Percentiles rank a stretch among this genome's conserved stretches.
Evolutionary conservation across 1,140 invertebrate genomes (phyloP).

Genomic region (Cydia amplana): DNA sequence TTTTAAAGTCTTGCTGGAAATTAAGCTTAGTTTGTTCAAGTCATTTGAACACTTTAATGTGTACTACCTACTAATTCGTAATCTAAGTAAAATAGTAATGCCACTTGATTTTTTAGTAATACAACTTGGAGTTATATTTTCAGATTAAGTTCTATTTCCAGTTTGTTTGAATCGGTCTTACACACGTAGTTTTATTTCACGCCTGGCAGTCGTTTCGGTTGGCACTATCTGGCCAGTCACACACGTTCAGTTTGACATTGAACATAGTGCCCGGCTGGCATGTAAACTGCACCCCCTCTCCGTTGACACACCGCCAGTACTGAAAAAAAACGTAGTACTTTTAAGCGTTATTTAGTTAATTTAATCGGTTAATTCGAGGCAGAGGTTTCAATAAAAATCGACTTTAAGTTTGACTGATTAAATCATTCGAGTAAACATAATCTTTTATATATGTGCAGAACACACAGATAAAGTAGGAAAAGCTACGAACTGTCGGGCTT

Average conservation of each 20-base stretch:
- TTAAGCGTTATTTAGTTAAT: background rate
- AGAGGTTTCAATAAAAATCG: background rate
- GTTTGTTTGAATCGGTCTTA: background rate
- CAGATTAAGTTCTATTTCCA: background rate
- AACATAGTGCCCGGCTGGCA: slow-evolving; percentile 88
- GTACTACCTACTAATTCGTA: background rate
- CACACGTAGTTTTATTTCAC: background rate
- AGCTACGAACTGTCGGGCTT: background rate
- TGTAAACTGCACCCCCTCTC: slow-evolving; percentile 84
- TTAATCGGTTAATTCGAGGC: background rate
- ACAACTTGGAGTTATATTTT: background rate
- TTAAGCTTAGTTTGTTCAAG: background rate
- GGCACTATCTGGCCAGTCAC: slow-evolving; percentile 89
- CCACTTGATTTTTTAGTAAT: background rate
- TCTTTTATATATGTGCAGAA: background rate
- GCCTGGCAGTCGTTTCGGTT: slow-evolving; percentile 81
- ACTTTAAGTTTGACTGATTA: background rate
- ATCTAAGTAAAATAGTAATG: background rate
- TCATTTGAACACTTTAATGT: background rate
- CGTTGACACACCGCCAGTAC: slow-evolving; percentile 91
- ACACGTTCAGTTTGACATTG: slow-evolving; percentile 83
- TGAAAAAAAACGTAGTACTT: slow-evolving; percentile 70
- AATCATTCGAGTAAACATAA: background rate
- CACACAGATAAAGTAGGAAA: too few relatives aligned
- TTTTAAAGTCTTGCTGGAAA: background rate